These are phyloP conservation scores for Myotis davidii DNA, from an alignment of 2,113 vertebrate genomes.

Conservation along the genomic window DNA sequence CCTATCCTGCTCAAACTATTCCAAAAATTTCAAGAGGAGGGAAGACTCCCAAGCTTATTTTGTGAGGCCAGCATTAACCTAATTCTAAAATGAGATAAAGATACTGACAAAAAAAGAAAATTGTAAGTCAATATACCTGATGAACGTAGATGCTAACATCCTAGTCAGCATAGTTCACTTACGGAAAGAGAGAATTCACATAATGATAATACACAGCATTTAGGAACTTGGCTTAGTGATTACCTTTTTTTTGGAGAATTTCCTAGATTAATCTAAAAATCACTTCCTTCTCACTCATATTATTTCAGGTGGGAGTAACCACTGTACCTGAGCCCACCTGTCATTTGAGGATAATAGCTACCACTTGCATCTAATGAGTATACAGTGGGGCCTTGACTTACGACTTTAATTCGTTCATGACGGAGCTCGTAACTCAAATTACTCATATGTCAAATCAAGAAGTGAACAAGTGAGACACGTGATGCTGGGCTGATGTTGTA, in stretches of 20 bases:
- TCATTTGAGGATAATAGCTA: not conserved
- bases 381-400: no score
- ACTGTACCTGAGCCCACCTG: not conserved
- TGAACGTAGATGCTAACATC: no score
- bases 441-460: no score
- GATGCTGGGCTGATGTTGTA: no score
- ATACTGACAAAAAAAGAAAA: no score
- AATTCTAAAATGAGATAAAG: no score
- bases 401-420: no score
- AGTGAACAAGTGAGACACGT: no score
- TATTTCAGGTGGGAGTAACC: not conserved
- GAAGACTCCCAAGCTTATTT: not conserved
- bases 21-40: not conserved
- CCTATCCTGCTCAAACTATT: not conserved
- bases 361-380: not conserved
- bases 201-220: not conserved
- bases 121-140: no score
- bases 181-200: not conserved
- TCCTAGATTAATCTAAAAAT: not conserved
- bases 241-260: constrained; percentile 9
- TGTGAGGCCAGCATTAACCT: not conserved
- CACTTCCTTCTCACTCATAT: not conserved
- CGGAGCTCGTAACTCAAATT: no score
- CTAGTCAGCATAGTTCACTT: not conserved
- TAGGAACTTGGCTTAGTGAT: not conserved